A percentile compares a stretch with the other conserved stretches of the same genome.
phyloP scores from a whole-genome alignment of 2,113 vertebrate genomes.

The Myiozetetes cayanensis region DNA sequence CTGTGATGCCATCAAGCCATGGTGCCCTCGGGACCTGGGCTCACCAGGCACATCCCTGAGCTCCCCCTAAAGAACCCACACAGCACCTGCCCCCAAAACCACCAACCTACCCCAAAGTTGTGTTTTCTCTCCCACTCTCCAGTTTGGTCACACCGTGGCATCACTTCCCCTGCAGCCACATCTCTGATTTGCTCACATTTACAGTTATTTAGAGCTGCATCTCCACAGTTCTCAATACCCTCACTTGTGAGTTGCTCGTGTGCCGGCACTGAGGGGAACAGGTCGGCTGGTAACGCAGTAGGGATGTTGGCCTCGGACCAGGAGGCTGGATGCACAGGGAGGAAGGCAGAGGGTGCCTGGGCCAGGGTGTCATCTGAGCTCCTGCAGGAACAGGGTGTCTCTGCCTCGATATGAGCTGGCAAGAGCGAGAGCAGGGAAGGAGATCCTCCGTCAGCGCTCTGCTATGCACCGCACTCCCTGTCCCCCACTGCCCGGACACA shows the following conservation, averaged over 20 bases:
- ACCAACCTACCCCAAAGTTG: not conserved
- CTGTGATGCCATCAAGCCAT: not conserved
- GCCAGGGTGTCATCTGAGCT: not conserved
- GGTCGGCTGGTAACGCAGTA: not conserved
- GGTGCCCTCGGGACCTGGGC: not conserved
- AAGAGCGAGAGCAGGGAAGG: not conserved
- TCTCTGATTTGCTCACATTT: not conserved
- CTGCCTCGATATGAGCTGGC: not conserved
- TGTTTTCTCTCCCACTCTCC: not conserved
- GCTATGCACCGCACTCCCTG: not conserved
- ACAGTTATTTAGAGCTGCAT: not conserved
- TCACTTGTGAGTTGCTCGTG: not conserved
- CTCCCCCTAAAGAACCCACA: not conserved
- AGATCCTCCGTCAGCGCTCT: not conserved
- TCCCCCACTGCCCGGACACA: not conserved
- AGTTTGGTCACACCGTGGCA: not conserved
- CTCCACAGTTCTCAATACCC: not conserved
- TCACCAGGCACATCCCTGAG: not conserved
- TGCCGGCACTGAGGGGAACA: not conserved
- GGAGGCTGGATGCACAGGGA: not conserved
- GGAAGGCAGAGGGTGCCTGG: not conserved
- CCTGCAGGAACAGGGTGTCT: not conserved
- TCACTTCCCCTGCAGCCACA: not conserved
- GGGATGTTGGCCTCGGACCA: not conserved
- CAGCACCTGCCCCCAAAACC: not conserved